Base-by-base conservation (phyloP, 1,140 invertebrate genomes). In the Drosophila auraria region DNA sequence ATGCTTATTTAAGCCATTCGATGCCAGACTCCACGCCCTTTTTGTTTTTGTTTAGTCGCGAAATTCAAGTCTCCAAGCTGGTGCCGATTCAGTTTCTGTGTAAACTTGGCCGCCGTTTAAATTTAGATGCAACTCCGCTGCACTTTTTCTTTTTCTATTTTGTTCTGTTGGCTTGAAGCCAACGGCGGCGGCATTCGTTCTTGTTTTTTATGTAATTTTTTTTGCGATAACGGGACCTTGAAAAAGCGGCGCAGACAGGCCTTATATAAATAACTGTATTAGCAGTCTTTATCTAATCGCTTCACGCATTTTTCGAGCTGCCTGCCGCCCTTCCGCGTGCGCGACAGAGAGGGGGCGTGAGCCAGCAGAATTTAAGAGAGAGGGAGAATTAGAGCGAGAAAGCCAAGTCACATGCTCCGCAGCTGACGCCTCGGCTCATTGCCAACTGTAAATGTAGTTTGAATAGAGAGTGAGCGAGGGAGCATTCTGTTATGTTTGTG, bases 331-430 rank as follows among this genome's bases (percentile, higher is more conserved):
- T 33, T 50, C 47, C 45, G 50, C 60, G 30, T 58, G 45, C 66
- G 42, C 51, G 51, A 79, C 50, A 61, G 64, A 82, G 63, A 69
- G 44, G 11, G 23, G 51, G 51, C 51, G 51, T 8, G 17, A 20
- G 33, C 33, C 6, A 56, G 14, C 33, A 15, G 36, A 56, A 38
- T 33, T 17, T 7, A 38, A 33, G 42, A 60, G 45, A 64, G 50
- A 9, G 38, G 15, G 15, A 42, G 23, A 58, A 47, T 30, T 47
- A 58, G 58, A 47, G n/a, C 30, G 62, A 65, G 47, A 81, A 78
- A 70, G 78, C 78, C 38, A 69, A 87, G 81, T 87, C 86, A 89
- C 84, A 89, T 87, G 83, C 83, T 80, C 60, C 44, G 61, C 70
- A 74, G 56, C 71, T 74, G 79, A 74, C 61, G 83, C 56, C 27